Percentiles rank a stretch among this genome's conserved stretches.
phyloP scores from a whole-genome alignment of 2,888 invertebrate species.

The Parnassius mnemosyne region DNA sequence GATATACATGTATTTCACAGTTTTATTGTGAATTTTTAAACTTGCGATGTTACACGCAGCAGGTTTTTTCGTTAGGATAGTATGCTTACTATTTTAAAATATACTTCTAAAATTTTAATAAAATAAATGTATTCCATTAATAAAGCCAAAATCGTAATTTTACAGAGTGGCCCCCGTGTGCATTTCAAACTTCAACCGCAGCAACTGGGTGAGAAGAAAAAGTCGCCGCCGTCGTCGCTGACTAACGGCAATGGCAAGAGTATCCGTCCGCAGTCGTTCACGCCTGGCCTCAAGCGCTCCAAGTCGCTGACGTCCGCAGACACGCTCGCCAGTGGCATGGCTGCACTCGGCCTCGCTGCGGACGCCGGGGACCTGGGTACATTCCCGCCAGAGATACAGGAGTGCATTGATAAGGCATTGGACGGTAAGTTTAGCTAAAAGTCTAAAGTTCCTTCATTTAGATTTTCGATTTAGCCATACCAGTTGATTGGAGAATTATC shows the following conservation, averaged over 20 bases:
- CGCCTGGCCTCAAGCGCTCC: slow-evolving; percentile 86
- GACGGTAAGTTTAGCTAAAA: slow-evolving; percentile 73
- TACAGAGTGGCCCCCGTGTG: slow-evolving; percentile 77
- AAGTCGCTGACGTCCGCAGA: slow-evolving; percentile 91
- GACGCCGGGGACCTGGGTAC: slow-evolving; percentile 88
- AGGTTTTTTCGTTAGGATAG: too few species aligned
- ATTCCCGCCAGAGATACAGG: slow-evolving; percentile 87
- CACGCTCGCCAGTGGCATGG: slow-evolving; percentile 83
- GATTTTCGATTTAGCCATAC: too few species aligned
- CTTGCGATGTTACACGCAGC: too few species aligned
- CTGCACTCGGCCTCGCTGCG: slow-evolving; percentile 84
- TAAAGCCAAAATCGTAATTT: slow-evolving; percentile 24
- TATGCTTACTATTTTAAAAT: too few species aligned
- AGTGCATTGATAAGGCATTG: slow-evolving; percentile 86
- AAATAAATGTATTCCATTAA: neutral
- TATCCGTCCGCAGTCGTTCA: slow-evolving; percentile 65
- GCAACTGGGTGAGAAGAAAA: slow-evolving; percentile 71
- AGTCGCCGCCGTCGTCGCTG: slow-evolving; percentile 65
- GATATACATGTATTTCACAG: too few species aligned
- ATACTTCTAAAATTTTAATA: too few species aligned
- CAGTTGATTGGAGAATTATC: too few species aligned
- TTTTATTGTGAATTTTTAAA: too few species aligned
- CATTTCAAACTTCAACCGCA: slow-evolving; percentile 80
- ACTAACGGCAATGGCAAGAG: slow-evolving; percentile 71
- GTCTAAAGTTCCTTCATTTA: too few species aligned